Evolutionary conservation across 1,140 invertebrate genomes (phyloP), one percentile per base, ranked within the genome.

Genomic region (Euglossa dilemma): DNA sequence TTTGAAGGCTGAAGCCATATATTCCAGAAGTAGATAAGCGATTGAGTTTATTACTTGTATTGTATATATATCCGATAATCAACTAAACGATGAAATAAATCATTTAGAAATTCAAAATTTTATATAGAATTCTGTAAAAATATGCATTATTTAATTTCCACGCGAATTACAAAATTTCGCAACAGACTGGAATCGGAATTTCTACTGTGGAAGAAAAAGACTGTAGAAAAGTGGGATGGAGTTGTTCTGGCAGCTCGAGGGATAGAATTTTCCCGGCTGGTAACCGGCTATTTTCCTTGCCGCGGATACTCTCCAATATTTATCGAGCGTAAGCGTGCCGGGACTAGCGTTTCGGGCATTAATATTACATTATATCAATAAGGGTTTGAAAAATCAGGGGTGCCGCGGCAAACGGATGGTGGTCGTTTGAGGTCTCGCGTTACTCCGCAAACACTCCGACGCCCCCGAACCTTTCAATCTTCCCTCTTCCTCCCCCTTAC

Each of bases 351-450:
- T 92, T 90, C 91, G 75, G 92, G 94, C 93, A 94, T 94, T 94
- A 94, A 94, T 94, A 94, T 93, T 94, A 92, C 92, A 94, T 94
- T 91, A 94, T 93, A 93, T 93, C 93, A 92, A 91, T 92, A 93
- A 90, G 86, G 90, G 88, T 90, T 93, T 93, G 93, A 94, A 94
- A 94, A 93, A 94, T 93, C 91, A 90, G 91, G 87, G 90, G 87
- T 88, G 90, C 72, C 74, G 81, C 52, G 70, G 88, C 84, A 89
- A 89, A 90, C 87, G 80, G 84, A 85, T 84, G 83, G 85, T 66
- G 63, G 81, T 75, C 89, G 89, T 93, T 76, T 88, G 89, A 92
- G 93, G 91, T 91, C 92, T 94, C 92, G 92, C 90, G 91, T 94
- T 94, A 92, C 94, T 93, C 87, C 89, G 93, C 94, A 94, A 94